Base-by-base conservation (phyloP, 1,140 invertebrate genomes). In the Drusus annulatus region DNA sequence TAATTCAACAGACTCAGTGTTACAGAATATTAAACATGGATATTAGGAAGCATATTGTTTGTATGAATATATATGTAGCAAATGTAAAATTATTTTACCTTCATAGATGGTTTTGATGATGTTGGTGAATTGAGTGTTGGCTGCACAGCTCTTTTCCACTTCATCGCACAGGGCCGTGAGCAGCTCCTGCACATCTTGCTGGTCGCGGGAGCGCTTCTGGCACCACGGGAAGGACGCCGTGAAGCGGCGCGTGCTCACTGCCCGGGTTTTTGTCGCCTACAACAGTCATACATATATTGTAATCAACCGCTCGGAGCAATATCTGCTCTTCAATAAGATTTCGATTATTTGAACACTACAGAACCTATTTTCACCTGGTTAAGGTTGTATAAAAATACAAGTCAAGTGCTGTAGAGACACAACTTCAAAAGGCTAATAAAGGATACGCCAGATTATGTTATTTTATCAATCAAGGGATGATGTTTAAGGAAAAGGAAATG, bases 131-230 rank as follows among this genome's bases (percentile, higher is more conserved):
- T 95, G 92, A 10, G 95, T 3, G 96, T 36, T 80, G 2, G 95
- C 93, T 87, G 31, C 95, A 95, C 86, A 97, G 84, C 94, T 96
- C 75, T 94, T 93, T 87, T 97, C 96, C 17, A 98, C 86, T 0
- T 96, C 96, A 88, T 98, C 97, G 86, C 98, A 97, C 96, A 98
- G 97, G 4, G 98, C 94, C 75, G 96, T 91, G 87, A 95, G 97
- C 36, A 98, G 87, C 86, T 98, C 97, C 87, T 98, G 96, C 58
- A 98, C 96, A 86, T 98, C 97, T 85, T 98, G 97, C 85, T 98
- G 97, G 82, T 97, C 95, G 95, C 96, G 98, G 0, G 95, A 95
- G 88, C 97, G 95, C 13, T 31, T 15, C n/a, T 45, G 28, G 80
- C 94, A 95, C 97, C 97, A 98, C 19, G 96, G 96, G 89, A 98